Conservation (phyloP, 2,113 vertebrate genomes). For the Chelonoidis abingdonii region DNA sequence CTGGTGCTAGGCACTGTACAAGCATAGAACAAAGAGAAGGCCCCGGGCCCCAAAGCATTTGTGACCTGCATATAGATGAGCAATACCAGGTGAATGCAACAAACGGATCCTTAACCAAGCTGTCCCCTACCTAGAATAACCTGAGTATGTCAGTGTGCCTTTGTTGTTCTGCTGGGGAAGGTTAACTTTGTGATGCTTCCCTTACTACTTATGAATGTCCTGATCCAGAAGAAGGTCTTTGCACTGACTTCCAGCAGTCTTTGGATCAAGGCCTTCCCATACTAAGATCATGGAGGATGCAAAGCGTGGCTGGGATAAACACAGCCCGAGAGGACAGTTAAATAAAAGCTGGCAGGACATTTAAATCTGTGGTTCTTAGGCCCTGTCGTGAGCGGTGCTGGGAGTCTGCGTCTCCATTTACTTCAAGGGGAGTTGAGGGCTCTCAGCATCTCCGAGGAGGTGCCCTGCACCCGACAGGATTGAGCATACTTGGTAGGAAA, state of each 20-base stretch:
- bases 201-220: not conserved
- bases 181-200: not conserved
- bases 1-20: not conserved
- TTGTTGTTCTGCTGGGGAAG: not conserved
- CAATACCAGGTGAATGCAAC: not conserved
- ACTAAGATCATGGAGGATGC: not conserved
- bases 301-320: not conserved
- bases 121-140: not conserved
- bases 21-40: not conserved
- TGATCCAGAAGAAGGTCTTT: not conserved
- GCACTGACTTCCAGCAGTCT: not conserved
- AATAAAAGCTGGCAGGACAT: not conserved
- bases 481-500: not conserved
- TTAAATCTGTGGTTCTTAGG: not conserved
- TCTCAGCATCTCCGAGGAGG: not conserved
- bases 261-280: not conserved
- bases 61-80: not conserved
- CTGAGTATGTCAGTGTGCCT: not conserved
- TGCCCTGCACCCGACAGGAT: not conserved
- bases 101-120: not conserved
- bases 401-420: not conserved
- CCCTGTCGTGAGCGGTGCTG: not conserved
- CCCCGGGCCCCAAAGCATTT: not conserved
- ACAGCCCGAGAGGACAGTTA: not conserved
- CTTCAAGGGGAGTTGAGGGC: not conserved